A percentile compares a stretch with the other conserved stretches of the same genome.
Conservation (phyloP, 2,888 invertebrate genomes). For the Choreutis nemorana region DNA sequence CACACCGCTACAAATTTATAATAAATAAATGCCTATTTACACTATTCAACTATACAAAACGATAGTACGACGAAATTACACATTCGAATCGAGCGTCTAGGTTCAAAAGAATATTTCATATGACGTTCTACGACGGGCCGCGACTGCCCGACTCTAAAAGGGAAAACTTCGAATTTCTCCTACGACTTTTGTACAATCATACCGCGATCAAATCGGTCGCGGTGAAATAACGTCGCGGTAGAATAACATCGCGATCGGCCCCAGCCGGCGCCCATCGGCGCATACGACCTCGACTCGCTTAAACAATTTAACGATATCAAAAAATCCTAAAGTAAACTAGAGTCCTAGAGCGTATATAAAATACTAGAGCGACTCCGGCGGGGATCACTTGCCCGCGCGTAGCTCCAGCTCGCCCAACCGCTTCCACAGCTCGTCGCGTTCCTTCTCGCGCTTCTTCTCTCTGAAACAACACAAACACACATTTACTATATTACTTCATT, state of each 20-base stretch:
- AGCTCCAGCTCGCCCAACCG: conserved; percentile 90
- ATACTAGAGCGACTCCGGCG: conserved; percentile 25
- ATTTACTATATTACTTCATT: conserved; percentile 1
- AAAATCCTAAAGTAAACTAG: conserved; percentile 59
- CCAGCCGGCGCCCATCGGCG: no score
- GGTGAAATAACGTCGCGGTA: no score
- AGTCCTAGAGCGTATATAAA: conserved; percentile 51
- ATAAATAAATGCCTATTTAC: conserved; percentile 68
- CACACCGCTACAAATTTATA: conserved; percentile 64
- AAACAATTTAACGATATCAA: conserved; percentile 59
- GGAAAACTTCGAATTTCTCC: conserved; percentile 46
- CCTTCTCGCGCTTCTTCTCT: conserved; percentile 96
- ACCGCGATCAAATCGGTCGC: no score
- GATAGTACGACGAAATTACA: conserved; percentile 62
- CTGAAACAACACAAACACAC: conserved; percentile 23
- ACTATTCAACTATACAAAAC: conserved; percentile 66
- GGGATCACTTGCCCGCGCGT: conserved; percentile 57
- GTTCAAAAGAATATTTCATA: conserved; percentile 48
- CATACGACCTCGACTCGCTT: conserved; percentile 62
- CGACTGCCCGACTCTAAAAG: conserved; percentile 32
- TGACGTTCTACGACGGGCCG: conserved; percentile 43
- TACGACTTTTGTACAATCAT: conserved; percentile 59
- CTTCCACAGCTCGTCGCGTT: conserved; percentile 97
- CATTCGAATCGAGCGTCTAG: conserved; percentile 57
- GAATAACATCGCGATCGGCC: no score